Base-by-base conservation (phyloP, 2,888 invertebrate genomes). In the Taenaris catops region DNA sequence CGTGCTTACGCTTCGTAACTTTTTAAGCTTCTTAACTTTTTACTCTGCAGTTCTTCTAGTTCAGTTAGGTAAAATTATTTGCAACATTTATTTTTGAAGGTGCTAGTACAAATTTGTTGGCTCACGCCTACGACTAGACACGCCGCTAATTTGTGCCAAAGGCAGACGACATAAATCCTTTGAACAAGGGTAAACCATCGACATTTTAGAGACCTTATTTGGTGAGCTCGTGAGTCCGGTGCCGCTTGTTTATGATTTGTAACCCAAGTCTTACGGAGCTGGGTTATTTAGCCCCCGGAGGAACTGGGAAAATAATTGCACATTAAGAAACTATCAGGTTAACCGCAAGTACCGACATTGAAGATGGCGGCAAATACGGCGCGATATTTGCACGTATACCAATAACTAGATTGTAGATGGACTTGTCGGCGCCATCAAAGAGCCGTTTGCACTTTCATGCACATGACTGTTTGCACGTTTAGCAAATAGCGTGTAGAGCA, bases 111-210 rank as follows among this genome's bases (percentile, higher is more conserved):
- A 71, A 78, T 81, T 79, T 69, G 74, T 66, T 57, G 54, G 57
- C 57, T 70, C 69, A 75, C 81, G 79, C 79, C 79, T 72, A 70
- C 70, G 58, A 56, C 46, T 50, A 58, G 60, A 65, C 78, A 62
- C 63, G 65, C 60, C 51, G 70, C 73, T 84, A 83, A 83, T 84
- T 80, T 81, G 76, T 63, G 49, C 78, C 75, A 71, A 79, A 83
- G 72, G 69, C 63, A 71, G 68, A 51, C 51, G 61, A 60, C 71
- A 83, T 84, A 84, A 83, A 84, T 84, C 76, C 63, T 61, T 56
- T 47, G 66, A 69, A 69, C 71, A 58, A 67, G 70, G 63, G 60
- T 63, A 64, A 60, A 59, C 59, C 62, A 61, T 64, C 67, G 74
- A 76, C 68, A 63, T 67, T 62, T 57, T 48, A 46, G 40, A 41